phyloP scores from a whole-genome alignment of 2,888 invertebrate genomes.

The Heliconius erato region DNA sequence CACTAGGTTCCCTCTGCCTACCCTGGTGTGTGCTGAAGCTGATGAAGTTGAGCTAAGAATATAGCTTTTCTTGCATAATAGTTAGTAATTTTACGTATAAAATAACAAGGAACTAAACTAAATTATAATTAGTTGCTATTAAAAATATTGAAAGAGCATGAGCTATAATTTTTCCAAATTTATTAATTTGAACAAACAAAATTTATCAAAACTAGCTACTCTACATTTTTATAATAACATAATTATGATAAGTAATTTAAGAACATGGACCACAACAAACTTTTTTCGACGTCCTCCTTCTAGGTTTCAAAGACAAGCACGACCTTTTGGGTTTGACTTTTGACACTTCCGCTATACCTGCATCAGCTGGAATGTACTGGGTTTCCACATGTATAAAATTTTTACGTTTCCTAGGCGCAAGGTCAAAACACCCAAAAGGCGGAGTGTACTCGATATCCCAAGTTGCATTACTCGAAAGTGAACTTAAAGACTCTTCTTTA shows the following conservation, averaged over 20 bases:
- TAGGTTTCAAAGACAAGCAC: slow-evolving; percentile 61
- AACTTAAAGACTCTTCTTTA: slow-evolving; percentile 74
- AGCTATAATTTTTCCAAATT: not conserved
- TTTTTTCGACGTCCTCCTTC: slow-evolving; percentile 57
- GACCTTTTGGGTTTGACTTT: slow-evolving; percentile 66
- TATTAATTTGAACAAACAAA: slow-evolving; percentile 9
- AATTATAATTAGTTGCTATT: not conserved
- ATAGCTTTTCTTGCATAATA: not conserved
- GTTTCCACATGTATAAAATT: slow-evolving; percentile 86
- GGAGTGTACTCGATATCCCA: slow-evolving; percentile 90
- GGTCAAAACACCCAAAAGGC: slow-evolving; percentile 88
- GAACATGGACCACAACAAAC: slow-evolving; percentile 61
- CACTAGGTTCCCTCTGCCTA: too few relatives aligned
- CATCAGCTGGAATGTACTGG: slow-evolving; percentile 87
- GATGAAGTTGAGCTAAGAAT: not conserved
- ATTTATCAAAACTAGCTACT: slow-evolving; percentile 4
- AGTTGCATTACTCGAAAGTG: slow-evolving; percentile 86
- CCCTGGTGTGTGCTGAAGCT: too few relatives aligned
- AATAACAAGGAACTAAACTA: not conserved
- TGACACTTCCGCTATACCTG: slow-evolving; percentile 69
- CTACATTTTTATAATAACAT: not conserved
- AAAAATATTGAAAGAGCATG: not conserved
- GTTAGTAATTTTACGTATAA: not conserved
- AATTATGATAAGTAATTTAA: slow-evolving; percentile 32
- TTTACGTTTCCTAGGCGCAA: slow-evolving; percentile 80